Conservation (phyloP, 2,113 vertebrate genomes). For the Uria lomvia region DNA sequence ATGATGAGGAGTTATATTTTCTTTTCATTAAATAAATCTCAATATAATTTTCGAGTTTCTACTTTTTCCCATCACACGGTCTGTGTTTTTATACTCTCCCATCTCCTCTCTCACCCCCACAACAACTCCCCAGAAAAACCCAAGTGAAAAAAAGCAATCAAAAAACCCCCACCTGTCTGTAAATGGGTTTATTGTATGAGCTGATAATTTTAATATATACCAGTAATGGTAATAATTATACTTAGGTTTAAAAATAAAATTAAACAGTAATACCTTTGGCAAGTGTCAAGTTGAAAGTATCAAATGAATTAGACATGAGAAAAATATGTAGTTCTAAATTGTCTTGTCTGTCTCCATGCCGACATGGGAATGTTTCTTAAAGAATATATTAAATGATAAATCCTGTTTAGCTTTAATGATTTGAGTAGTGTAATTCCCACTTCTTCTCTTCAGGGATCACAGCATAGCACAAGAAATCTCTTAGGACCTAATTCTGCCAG, state of each 20-base stretch:
- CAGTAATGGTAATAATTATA: not conserved
- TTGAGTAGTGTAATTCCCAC: not conserved
- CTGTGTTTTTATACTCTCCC: not conserved
- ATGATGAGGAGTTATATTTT: not conserved
- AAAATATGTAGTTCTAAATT: not conserved
- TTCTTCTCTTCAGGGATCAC: not conserved
- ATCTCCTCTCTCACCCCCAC: rapidly evolving
- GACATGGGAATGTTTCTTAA: not conserved
- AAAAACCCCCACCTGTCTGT: rapidly evolving
- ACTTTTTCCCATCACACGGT: not conserved
- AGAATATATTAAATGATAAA: not conserved
- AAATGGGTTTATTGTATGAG: not conserved
- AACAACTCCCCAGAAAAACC: not conserved
- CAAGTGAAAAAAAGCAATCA: not conserved
- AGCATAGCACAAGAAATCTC: not conserved
- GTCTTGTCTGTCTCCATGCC: not conserved
- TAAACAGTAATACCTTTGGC: not conserved
- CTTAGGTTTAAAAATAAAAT: not conserved
- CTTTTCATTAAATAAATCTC: not conserved
- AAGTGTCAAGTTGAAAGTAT: not conserved
- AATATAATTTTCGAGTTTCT: not conserved
- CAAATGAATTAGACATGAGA: not conserved
- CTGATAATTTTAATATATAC: not conserved
- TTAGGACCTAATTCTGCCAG: conserved; percentile 27
- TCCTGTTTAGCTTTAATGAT: not conserved